A percentile compares a stretch with the other conserved stretches of the same genome.
Conservation (phyloP, 2,797 vertebrate species). For the Sebastiscus tertius region DNA sequence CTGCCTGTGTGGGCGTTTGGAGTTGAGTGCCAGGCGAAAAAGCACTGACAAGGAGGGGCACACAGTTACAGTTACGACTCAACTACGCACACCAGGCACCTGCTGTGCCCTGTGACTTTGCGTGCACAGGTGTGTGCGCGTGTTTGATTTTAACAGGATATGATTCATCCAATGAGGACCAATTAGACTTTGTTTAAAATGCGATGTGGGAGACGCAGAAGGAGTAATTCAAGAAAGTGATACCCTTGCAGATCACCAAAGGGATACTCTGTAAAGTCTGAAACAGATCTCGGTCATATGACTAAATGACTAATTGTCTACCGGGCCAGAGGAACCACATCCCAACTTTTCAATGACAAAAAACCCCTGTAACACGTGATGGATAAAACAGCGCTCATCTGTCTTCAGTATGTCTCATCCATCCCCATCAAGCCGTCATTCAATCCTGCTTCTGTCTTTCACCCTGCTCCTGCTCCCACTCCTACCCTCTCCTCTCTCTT, state of each 20-base stretch:
- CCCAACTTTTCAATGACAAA: slow-evolving; percentile 34
- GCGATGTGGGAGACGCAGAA: slow-evolving; percentile 36
- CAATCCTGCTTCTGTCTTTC: slow-evolving; percentile 67
- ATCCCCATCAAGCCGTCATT: slow-evolving; percentile 51
- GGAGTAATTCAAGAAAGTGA: slow-evolving; percentile 47
- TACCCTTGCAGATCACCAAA: slow-evolving; percentile 13
- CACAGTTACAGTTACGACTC: slow-evolving; percentile 68
- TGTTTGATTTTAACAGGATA: slow-evolving; percentile 16
- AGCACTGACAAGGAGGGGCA: slow-evolving; percentile 71
- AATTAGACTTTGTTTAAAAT: slow-evolving; percentile 47
- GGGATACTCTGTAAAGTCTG: slow-evolving; percentile 25
- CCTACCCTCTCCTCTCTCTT: slow-evolving; percentile 60
- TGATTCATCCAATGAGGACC: slow-evolving; percentile 44
- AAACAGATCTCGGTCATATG: slow-evolving; percentile 12
- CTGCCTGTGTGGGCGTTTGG: slow-evolving; percentile 79
- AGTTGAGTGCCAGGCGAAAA: slow-evolving; percentile 69
- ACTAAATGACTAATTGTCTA: slow-evolving; percentile 31
- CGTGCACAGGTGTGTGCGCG: slow-evolving; percentile 2
- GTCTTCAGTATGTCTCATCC: slow-evolving; percentile 31
- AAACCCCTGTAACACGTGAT: not conserved
- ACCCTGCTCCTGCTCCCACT: slow-evolving; percentile 67
- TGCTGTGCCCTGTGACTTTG: slow-evolving; percentile 48
- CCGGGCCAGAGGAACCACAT: not conserved
- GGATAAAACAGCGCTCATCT: slow-evolving; percentile 15
- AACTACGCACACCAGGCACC: slow-evolving; percentile 62